A percentile compares a stretch with the other conserved stretches of the same genome.
These are phyloP conservation scores for Perccottus glenii DNA, from an alignment of 2,113 vertebrate species.

Conservation along the genomic window DNA sequence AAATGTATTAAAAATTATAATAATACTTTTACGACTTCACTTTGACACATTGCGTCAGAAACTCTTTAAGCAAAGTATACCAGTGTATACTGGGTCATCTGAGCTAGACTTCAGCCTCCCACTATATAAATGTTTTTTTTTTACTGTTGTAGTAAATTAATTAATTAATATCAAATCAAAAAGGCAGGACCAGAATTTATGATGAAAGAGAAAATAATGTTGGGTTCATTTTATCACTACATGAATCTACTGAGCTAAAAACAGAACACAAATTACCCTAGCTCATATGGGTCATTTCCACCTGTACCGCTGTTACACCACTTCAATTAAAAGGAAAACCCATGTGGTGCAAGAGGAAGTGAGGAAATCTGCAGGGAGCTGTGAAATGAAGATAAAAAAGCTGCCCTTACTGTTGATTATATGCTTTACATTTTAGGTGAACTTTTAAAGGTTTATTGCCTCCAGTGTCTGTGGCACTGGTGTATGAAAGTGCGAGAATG, in stretches of 20 bases:
- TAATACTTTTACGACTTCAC: too few species aligned
- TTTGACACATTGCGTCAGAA: too few species aligned
- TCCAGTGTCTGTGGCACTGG: too few species aligned
- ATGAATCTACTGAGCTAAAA: conserved; percentile 31
- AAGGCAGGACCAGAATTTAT: background rate
- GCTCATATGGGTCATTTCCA: conserved; percentile 49
- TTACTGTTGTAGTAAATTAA: background rate
- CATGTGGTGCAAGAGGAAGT: conserved; percentile 40
- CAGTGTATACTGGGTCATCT: too few species aligned
- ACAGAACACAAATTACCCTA: conserved; percentile 40
- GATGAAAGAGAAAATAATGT: conserved; percentile 1
- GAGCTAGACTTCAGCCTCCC: too few species aligned
- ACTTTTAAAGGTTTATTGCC: too few species aligned
- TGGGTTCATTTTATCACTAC: conserved; percentile 1
- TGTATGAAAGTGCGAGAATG: too few species aligned
- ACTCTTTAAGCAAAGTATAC: too few species aligned
- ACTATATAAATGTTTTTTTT: too few species aligned
- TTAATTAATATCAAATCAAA: background rate
- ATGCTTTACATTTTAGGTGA: conserved; percentile 32
- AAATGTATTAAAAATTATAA: too few species aligned
- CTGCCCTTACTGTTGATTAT: conserved; percentile 28
- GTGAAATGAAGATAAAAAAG: conserved; percentile 47
- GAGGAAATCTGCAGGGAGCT: conserved; percentile 49
- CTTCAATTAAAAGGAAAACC: conserved; percentile 59
- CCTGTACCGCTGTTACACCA: conserved; percentile 53